Base-by-base conservation (phyloP, 2,888 invertebrate species). In the Agrochola litura region DNA sequence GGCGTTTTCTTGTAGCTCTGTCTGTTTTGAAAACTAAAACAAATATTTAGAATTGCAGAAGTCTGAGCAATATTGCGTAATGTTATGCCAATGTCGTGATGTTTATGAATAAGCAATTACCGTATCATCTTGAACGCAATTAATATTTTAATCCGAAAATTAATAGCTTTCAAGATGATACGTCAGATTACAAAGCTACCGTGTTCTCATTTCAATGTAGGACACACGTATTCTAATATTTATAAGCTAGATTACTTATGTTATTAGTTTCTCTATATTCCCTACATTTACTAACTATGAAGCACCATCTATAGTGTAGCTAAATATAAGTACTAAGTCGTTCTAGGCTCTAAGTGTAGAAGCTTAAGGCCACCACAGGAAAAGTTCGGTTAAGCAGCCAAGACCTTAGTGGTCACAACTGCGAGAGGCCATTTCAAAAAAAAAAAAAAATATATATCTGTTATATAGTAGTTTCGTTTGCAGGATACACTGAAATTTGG, bases 41-140 rank as follows among this genome's bases (percentile, higher is more conserved):
- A 66, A 73, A 82, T 81, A 71, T 82, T 82, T 76, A 49, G 30
- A 54, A 68, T 52, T 22, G 0, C 37, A 37, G 63, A 74, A 63
- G 63, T 68, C 49, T 69, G 68, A 52, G 56, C 12, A 60, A 25
- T 66, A 49, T 79, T 83, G 61, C 66, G 25, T 46, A 69, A 61
- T 73, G 19, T 61, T 73, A 65, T 37, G 37, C 4, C 25, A 73
- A 30, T 69, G 43, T 70, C 49, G 43, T 16, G 14, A 72, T 12
- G n/a, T 54, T 41, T 63, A 68, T 76, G 56, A 52, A 43, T 58
- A 58, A 52, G 22, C n/a, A 52, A 79, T 76, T 82, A 25, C 60
- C 52, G 64, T 54, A 9, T 64, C 37, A 64, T 64, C 37, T 82
- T 46, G 6, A 37, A 77, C 58, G 46, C 64, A 76, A 68, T 76